Percentiles rank a stretch among this genome's conserved stretches.
phyloP scores from a whole-genome alignment of 2,113 vertebrate species.

The Paraplagusia blochii region DNA sequence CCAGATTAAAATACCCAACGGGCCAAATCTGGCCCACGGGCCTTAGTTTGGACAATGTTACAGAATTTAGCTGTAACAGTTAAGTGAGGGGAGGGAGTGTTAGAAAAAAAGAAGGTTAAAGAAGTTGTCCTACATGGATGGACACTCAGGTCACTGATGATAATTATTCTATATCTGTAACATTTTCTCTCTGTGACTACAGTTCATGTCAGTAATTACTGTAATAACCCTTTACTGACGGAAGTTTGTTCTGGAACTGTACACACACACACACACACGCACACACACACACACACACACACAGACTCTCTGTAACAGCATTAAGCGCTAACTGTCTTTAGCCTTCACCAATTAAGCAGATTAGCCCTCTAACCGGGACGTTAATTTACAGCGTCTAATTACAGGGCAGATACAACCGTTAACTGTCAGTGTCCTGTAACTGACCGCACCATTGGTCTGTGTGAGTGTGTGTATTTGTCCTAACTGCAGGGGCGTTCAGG shows the following conservation, averaged over 20 bases:
- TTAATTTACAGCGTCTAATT: constrained; percentile 48
- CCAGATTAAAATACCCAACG: too few relatives aligned
- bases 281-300: not conserved
- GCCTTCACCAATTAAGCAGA: constrained; percentile 50
- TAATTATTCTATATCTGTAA: constrained; percentile 38
- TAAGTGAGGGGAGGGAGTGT: constrained; percentile 5
- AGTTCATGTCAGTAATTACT: constrained; percentile 29
- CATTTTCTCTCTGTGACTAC: constrained; percentile 14
- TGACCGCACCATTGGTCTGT: constrained; percentile 19
- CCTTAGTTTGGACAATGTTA: too few relatives aligned
- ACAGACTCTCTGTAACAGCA: constrained; percentile 4
- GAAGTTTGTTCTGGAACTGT: not conserved
- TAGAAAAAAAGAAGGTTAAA: not conserved
- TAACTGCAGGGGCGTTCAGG: not conserved
- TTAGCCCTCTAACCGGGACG: constrained; percentile 54
- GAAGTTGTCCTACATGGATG: constrained; percentile 55
- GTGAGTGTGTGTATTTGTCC: constrained; percentile 16
- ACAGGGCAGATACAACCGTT: constrained; percentile 53
- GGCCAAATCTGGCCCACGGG: too few relatives aligned
- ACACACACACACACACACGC: not conserved
- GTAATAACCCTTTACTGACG: constrained; percentile 19
- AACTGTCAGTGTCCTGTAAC: constrained; percentile 48
- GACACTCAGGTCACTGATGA: constrained; percentile 48
- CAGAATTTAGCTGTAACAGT: constrained; percentile 1
- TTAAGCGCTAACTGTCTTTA: constrained; percentile 45